Conservation (phyloP, 2,113 vertebrate species). For the Labeo catla region DNA sequence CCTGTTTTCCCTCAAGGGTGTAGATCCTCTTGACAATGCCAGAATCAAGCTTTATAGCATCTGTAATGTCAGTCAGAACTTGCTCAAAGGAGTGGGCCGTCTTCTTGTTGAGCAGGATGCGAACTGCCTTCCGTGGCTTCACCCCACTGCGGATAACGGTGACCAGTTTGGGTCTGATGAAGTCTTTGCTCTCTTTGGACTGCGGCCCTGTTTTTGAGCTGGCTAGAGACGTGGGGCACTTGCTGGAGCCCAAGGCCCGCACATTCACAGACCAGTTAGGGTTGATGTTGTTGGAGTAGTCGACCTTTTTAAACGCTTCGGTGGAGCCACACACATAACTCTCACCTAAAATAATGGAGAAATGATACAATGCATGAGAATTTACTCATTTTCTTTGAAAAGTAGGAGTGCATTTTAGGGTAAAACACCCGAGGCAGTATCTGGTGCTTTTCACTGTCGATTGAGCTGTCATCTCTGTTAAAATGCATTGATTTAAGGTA, state of each 20-base stretch:
- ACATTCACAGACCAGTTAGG: constrained; percentile 99
- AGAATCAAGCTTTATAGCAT: constrained; percentile 97
- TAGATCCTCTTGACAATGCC: constrained; percentile 96
- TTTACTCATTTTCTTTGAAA: neutral
- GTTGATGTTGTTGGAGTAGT: constrained; percentile 97
- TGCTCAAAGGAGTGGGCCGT: constrained; percentile 97
- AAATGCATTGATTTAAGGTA: constrained; percentile 13
- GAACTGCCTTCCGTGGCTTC: constrained; percentile 92
- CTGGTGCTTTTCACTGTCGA: neutral
- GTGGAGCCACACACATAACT: constrained; percentile 96
- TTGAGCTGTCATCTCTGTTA: constrained; percentile 1
- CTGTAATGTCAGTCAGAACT: constrained; percentile 95
- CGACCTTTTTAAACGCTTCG: constrained; percentile 95
- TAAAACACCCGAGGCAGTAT: neutral
- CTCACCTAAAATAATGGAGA: constrained; percentile 77
- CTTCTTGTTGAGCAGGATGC: constrained; percentile 98
- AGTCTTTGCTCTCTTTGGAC: constrained; percentile 89
- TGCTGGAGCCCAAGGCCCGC: constrained; percentile 81
- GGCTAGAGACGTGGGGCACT: constrained; percentile 85
- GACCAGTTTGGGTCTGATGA: constrained; percentile 96
- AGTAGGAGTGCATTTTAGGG: neutral
- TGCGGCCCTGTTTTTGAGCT: constrained; percentile 79
- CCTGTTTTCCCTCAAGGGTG: constrained; percentile 96
- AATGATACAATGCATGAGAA: neutral
- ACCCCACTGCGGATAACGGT: constrained; percentile 95